These are phyloP conservation scores for Falco cherrug DNA, from an alignment of 2,797 vertebrate genomes.

Conservation along the genomic window DNA sequence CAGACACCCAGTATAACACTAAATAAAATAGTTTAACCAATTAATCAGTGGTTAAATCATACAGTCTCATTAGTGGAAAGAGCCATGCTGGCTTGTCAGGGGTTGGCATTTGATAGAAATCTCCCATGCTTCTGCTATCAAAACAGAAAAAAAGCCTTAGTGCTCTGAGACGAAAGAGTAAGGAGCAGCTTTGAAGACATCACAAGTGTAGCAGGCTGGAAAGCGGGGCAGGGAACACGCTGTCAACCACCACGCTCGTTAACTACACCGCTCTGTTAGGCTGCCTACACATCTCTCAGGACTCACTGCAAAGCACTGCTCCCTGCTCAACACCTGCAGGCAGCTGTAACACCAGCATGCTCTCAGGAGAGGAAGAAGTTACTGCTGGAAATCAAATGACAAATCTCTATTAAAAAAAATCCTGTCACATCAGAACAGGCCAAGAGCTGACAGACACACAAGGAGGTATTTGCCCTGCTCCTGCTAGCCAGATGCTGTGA, in stretches of 20 bases:
- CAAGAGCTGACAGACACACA: background rate
- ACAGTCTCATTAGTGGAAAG: background rate
- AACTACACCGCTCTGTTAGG: fast-evolving
- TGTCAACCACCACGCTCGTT: fast-evolving
- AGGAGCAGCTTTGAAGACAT: background rate
- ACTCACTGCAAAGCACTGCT: fast-evolving
- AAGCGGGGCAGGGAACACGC: fast-evolving
- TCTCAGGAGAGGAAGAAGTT: background rate
- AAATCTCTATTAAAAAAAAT: background rate
- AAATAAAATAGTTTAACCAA: background rate
- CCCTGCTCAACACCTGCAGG: too few species aligned
- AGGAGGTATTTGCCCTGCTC: background rate
- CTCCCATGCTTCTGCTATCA: background rate
- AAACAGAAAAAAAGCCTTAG: background rate
- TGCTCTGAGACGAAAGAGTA: fast-evolving
- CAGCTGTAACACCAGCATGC: background rate
- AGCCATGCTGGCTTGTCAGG: background rate
- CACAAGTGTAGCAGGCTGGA: too few species aligned
- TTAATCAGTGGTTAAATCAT: background rate
- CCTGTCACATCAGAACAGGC: background rate
- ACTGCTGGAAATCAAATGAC: background rate
- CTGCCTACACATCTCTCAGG: background rate
- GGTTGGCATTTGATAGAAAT: background rate
- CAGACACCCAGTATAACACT: fast-evolving
- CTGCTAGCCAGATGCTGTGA: fast-evolving